Percentiles rank a stretch among this genome's conserved stretches.
Conservation (phyloP, 2,113 vertebrate species). For the Campylorhamphus procurvoides region DNA sequence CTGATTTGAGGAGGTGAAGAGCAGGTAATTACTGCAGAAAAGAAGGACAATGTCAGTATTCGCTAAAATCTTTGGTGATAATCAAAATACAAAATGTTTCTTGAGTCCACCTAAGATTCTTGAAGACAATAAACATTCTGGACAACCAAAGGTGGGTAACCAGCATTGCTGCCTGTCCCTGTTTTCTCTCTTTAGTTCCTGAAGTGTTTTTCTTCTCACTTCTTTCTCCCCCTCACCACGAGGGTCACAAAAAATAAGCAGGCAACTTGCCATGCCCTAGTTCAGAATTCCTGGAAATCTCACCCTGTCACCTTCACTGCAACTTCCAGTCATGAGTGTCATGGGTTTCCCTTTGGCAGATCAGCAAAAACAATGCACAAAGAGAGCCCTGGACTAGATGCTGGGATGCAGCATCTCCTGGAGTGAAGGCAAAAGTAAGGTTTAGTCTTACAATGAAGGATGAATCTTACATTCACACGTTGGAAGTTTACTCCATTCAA, state of each 20-base stretch:
- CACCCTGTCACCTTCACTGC: neutral
- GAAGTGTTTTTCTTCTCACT: neutral
- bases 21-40: slow-evolving; percentile 51
- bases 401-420: accelerated
- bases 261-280: neutral
- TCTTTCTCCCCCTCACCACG: neutral
- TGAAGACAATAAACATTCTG: neutral
- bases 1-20: slow-evolving; percentile 30
- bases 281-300: neutral
- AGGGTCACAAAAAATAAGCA: neutral
- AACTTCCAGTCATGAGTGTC: neutral
- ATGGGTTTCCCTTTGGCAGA: no score
- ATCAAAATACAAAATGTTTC: neutral
- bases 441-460: neutral
- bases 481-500: slow-evolving; percentile 41
- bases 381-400: accelerated
- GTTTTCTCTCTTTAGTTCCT: neutral
- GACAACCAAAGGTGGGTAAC: accelerated
- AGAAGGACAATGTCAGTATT: accelerated
- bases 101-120: neutral
- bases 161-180: neutral
- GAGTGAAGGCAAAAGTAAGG: neutral
- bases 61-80: neutral
- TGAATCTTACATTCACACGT: slow-evolving; percentile 34
- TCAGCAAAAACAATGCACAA: accelerated